Conservation (phyloP, 2,888 invertebrate species). For the Hermaeophaga mercurialis region DNA sequence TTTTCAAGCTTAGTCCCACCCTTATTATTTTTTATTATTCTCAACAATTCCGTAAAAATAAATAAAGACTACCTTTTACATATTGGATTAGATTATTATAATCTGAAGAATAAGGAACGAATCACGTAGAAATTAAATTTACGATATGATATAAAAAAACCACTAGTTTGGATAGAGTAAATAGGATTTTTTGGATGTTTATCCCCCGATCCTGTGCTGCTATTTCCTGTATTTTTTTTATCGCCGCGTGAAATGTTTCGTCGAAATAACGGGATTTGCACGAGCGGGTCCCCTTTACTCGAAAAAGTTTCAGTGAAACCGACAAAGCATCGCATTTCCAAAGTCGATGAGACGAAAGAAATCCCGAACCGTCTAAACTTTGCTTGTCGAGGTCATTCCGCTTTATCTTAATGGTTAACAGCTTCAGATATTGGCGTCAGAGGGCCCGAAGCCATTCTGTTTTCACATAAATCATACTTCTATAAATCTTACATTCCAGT, state of each 20-base stretch:
- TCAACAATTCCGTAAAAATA: too few species aligned
- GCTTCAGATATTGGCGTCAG: slow-evolving; percentile 30
- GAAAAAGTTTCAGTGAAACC: slow-evolving; percentile 15
- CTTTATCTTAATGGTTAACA: slow-evolving; percentile 31
- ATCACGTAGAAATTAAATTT: too few species aligned
- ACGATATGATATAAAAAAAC: too few species aligned
- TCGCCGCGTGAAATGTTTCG: slow-evolving; percentile 18
- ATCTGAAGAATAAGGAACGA: too few species aligned
- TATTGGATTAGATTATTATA: too few species aligned
- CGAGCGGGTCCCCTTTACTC: slow-evolving; percentile 14
- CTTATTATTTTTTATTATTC: too few species aligned
- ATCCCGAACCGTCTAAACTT: slow-evolving; percentile 24
- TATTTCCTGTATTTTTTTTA: slow-evolving; percentile 18
- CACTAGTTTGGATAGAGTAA: neutral
- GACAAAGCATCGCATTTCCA: slow-evolving; percentile 26
- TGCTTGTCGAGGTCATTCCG: slow-evolving; percentile 28
- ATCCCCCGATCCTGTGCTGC: neutral
- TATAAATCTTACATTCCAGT: slow-evolving; percentile 48
- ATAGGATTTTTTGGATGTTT: slow-evolving; percentile 8
- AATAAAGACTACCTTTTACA: too few species aligned
- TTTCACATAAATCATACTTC: slow-evolving; percentile 48
- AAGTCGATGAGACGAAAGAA: slow-evolving; percentile 29
- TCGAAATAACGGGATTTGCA: slow-evolving; percentile 24
- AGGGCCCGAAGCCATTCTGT: slow-evolving; percentile 41
- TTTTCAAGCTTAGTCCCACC: too few species aligned